phyloP scores from a whole-genome alignment of 2,888 invertebrate species.

The Serripes groenlandicus region DNA sequence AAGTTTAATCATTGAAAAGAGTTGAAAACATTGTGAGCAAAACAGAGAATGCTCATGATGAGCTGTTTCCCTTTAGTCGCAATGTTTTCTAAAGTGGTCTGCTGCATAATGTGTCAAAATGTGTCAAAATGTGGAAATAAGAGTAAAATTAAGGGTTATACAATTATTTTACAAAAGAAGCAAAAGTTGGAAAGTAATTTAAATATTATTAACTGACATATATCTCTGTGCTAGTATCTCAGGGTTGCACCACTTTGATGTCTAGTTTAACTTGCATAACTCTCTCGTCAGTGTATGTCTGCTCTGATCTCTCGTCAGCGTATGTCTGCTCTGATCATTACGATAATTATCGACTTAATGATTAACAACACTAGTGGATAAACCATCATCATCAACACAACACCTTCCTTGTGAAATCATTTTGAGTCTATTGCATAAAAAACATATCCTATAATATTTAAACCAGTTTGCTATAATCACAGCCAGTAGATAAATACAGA shows the following conservation, averaged over 20 bases:
- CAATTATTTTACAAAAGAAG: too few species aligned
- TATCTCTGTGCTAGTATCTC: conserved; percentile 6
- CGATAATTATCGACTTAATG: conserved; percentile 56
- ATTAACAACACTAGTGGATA: conserved; percentile 50
- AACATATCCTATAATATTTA: conserved; percentile 49
- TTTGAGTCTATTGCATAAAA: conserved; percentile 15
- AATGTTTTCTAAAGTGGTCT: neutral
- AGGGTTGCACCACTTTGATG: conserved; percentile 30
- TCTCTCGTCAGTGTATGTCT: conserved; percentile 48
- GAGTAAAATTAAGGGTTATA: too few species aligned
- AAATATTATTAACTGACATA: conserved; percentile 7
- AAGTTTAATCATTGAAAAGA: too few species aligned
- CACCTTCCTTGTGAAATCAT: conserved; percentile 32
- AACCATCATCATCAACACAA: conserved; percentile 44
- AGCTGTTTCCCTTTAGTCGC: neutral
- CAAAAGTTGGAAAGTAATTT: too few species aligned
- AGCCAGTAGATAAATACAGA: conserved; percentile 45
- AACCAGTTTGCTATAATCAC: conserved; percentile 41
- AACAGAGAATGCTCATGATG: neutral
- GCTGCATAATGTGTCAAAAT: too few species aligned
- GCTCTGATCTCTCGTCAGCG: conserved; percentile 40
- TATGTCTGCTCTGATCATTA: conserved; percentile 48
- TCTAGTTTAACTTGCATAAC: conserved; percentile 47
- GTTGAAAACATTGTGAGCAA: neutral
- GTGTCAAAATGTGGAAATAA: too few species aligned